Evolutionary conservation across 2,113 vertebrate species (phyloP), one percentile per base, ranked within the genome.

Genomic region (Naja naja): DNA sequence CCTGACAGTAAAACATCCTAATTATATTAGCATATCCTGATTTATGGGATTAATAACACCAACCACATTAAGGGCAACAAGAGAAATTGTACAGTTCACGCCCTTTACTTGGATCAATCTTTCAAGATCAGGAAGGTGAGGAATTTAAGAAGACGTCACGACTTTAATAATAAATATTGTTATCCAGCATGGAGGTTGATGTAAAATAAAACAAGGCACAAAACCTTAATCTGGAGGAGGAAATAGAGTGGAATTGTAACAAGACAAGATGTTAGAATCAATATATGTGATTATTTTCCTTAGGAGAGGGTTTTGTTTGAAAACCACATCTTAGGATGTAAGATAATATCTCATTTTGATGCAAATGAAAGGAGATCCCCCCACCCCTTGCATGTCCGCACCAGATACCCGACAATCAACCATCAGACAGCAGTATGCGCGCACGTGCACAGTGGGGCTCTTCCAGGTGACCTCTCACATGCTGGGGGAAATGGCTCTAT

Each of bases 41-140:
- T 92, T 60, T 91, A 53, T 85, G 43, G 90, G 49, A 56, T 16
- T 91, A 91, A 91, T 91, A 87, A 91, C 20, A 58, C 4, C 55
- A 52, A 27, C 11, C 30, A 9, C 55, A 92, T 52, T 88, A 91
- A 58, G 53, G 10, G 55, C 54, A 87, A 7, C 55, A 52, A 88
- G 45, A 92, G 85, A 91, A 55, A 91, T 45, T 4, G 54, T 58
- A 56, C 18, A 27, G 55, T 25, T 34, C 81, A 47, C 81, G 47
- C 22, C 91, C 86, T 60, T 92, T 39, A 22, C 20, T 87, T n/a
- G 56, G 85, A 92, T 69, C 45, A 5, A 91, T 91, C 45, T 87
- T 39, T 91, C 85, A 87, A 88, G 30, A 52, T 52, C 30, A 64
- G 87, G 30, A 88, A 18, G 20, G 85, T 22, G 39, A 49, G 43